These are phyloP conservation scores for Orthosia gothica DNA, from an alignment of 2,888 invertebrate genomes.

Conservation along the genomic window DNA sequence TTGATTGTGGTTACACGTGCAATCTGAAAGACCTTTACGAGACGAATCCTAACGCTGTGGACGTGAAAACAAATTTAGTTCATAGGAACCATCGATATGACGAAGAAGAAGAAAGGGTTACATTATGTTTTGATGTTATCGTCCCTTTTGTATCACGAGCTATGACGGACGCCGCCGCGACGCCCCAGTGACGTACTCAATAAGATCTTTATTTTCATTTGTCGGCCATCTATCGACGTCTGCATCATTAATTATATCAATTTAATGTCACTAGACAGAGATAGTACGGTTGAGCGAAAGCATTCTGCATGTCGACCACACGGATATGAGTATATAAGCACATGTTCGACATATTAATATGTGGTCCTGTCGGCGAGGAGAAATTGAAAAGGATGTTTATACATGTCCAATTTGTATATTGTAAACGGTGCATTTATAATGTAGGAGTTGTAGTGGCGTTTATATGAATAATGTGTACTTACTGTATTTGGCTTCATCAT, in stretches of 20 bases:
- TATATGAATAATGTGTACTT: neutral
- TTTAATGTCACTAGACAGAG: constrained; percentile 41
- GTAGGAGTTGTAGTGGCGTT: neutral
- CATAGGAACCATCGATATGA: too few species aligned
- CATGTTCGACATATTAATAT: constrained; percentile 32
- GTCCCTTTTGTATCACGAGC: too few species aligned
- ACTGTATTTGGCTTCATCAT: too few species aligned
- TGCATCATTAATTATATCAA: constrained; percentile 47
- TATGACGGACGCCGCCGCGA: too few species aligned
- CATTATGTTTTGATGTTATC: neutral
- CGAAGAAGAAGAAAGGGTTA: too few species aligned
- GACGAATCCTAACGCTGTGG: too few species aligned
- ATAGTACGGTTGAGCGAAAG: constrained; percentile 28
- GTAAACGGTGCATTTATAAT: constrained; percentile 19
- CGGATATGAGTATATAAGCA: constrained; percentile 24
- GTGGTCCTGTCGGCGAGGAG: constrained; percentile 27
- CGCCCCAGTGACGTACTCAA: constrained; percentile 16
- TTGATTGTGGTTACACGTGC: too few species aligned
- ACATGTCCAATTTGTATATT: constrained; percentile 9
- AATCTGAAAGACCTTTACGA: too few species aligned
- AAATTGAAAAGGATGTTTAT: constrained; percentile 51
- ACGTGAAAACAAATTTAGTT: too few species aligned
- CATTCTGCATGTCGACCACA: constrained; percentile 32
- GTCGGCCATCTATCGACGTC: constrained; percentile 13
- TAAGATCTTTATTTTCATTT: constrained; percentile 23